phyloP scores from a whole-genome alignment of 2,113 vertebrate species.

The Tychaedon coryphoeus region DNA sequence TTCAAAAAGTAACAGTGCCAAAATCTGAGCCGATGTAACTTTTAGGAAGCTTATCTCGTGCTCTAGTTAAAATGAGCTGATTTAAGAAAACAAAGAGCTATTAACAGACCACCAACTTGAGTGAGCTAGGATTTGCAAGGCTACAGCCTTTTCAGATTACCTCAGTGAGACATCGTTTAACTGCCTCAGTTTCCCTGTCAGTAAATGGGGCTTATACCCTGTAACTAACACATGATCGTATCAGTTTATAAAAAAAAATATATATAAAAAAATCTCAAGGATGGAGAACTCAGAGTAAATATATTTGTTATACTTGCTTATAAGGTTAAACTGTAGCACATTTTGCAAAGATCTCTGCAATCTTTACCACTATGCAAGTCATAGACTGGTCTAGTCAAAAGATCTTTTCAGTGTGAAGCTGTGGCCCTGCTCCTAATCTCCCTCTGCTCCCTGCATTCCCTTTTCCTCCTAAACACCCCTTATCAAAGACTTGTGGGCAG shows the following conservation, averaged over 20 bases:
- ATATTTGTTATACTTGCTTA: accelerated
- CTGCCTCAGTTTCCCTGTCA: neutral
- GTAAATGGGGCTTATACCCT: neutral
- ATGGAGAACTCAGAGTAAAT: neutral
- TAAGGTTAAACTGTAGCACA: neutral
- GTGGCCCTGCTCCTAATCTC: neutral
- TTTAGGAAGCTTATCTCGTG: neutral
- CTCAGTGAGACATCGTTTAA: neutral
- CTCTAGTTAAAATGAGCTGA: neutral
- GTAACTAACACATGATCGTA: neutral
- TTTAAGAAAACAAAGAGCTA: neutral
- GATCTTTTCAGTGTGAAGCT: neutral
- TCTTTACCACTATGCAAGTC: neutral
- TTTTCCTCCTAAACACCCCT: neutral
- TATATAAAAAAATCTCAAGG: neutral
- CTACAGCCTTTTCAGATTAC: neutral
- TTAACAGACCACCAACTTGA: neutral
- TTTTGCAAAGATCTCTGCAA: neutral
- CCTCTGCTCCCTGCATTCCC: neutral
- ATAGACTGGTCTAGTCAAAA: neutral
- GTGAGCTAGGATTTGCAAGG: neutral
- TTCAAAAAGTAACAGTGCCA: neutral
- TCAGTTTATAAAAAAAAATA: neutral
- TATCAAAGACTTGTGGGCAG: neutral
- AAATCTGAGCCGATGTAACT: neutral